Evolutionary conservation across 2,113 vertebrate genomes (phyloP), one percentile per base, ranked within the genome.

Genomic region (Atlantisia rogersi): DNA sequence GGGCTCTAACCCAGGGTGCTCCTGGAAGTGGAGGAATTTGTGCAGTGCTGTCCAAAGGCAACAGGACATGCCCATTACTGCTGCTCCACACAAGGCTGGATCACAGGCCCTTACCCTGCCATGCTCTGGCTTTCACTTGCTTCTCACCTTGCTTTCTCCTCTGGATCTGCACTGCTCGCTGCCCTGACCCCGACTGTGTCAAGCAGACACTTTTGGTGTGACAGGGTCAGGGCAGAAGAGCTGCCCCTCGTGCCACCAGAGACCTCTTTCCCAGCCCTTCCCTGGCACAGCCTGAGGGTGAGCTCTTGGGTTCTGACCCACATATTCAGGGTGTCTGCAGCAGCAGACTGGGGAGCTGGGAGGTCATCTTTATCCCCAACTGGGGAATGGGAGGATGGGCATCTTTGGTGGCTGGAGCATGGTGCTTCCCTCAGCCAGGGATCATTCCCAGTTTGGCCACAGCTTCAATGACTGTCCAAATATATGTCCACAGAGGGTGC

Each of bases 401-500:
- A 29, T 44, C 15, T 15, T 70, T 56, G 35, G 24, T 73, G 77
- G 56, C 82, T 83, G 71, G 65, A 90, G 32, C 3, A 1, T 18
- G 35, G 16, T 40, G n/a, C 78, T 92, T 28, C 42, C n/a, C 63
- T 88, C 71, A 39, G 26, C 59, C 70, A 84, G 31, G 21, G 29
- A 46, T 39, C 50, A 32, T 67, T 63, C 71, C 40, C 22, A 28
- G 44, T 85, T 90, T 63, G 62, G 71, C 84, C 56, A 53, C 74
- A 91, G 53, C 83, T 88, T 82, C 84, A 95, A 46, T 6, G 12
- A 28, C 44, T 60, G 12, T n/a, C 42, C 83, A 78, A 88, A 96
- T 44, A 4, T 96, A 50, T 35, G 37, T 95, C 97, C 82, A 44
- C 98, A 99, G 99, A 92, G 95, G 92, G 55, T 96, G 95, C 93